Percentiles rank a stretch among this genome's conserved stretches.
phyloP scores from a whole-genome alignment of 2,888 invertebrate species.

The Meganola albula region DNA sequence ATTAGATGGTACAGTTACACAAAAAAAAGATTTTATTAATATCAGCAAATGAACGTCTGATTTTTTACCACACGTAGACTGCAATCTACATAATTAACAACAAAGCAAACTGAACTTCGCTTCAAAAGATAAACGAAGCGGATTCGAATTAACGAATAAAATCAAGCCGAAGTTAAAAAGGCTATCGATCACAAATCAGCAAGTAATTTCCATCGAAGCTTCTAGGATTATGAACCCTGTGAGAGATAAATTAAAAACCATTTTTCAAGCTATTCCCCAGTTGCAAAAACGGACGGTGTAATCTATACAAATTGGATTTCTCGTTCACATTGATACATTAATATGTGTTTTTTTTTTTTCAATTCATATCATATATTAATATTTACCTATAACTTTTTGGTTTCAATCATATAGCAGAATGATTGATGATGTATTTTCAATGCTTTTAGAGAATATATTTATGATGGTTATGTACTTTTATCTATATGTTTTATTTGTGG shows the following conservation, averaged over 20 bases:
- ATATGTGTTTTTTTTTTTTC: constrained; percentile 36
- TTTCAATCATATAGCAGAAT: too few species aligned
- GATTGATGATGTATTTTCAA: too few species aligned
- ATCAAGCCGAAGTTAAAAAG: constrained; percentile 21
- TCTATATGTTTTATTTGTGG: too few species aligned
- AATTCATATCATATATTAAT: constrained; percentile 35
- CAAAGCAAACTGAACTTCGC: too few species aligned
- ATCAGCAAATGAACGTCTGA: too few species aligned
- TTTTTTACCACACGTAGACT: too few species aligned
- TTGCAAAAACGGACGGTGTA: constrained; percentile 32
- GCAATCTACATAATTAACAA: too few species aligned
- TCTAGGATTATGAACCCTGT: constrained; percentile 1
- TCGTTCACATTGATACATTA: constrained; percentile 40
- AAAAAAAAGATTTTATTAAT: too few species aligned
- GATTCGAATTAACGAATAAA: constrained; percentile 15
- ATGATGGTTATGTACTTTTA: too few species aligned
- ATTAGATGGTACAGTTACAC: too few species aligned
- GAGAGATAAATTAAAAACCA: constrained; percentile 50
- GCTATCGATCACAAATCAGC: constrained; percentile 23
- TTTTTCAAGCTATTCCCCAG: constrained; percentile 50
- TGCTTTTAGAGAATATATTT: too few species aligned
- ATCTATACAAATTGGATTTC: constrained; percentile 54
- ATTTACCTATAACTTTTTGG: constrained; percentile 27
- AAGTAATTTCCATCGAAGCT: constrained; percentile 16
- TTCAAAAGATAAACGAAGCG: constrained; percentile 21